Conservation (phyloP, 2,888 invertebrate genomes). For the Lucinisca nassula region DNA sequence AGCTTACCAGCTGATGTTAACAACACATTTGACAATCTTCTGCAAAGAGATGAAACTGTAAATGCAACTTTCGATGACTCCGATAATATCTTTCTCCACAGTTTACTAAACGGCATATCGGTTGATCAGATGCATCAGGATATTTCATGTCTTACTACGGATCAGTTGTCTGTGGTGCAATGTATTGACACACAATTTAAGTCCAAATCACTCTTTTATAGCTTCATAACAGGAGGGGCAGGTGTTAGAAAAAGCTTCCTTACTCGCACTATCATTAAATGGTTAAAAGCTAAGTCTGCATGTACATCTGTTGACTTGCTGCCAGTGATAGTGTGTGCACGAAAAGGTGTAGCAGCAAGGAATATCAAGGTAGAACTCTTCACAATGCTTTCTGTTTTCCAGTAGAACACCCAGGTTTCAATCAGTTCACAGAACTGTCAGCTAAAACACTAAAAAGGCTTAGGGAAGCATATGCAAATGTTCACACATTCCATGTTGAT, state of each 20-base stretch:
- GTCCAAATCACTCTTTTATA: neutral
- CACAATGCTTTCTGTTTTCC: conserved; percentile 41
- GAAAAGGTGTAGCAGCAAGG: conserved; percentile 50
- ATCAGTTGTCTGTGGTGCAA: neutral
- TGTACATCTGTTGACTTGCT: neutral
- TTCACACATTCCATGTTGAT: conserved; percentile 55
- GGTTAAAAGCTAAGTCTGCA: neutral
- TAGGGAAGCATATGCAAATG: neutral
- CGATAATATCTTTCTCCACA: neutral
- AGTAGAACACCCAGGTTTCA: conserved; percentile 24
- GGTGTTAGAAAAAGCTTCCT: neutral
- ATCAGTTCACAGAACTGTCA: conserved; percentile 8
- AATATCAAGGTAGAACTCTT: conserved; percentile 44
- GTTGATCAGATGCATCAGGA: neutral
- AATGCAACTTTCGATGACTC: neutral
- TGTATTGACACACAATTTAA: neutral
- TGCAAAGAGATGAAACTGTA: neutral
- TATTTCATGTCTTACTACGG: neutral
- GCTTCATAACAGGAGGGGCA: neutral
- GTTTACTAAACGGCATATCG: neutral
- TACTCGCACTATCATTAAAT: neutral
- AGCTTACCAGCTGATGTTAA: neutral
- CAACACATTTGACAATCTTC: neutral
- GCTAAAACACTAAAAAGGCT: conserved; percentile 12
- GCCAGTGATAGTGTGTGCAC: conserved; percentile 35